These are phyloP conservation scores for Zaprionus lachaisei DNA, from an alignment of 1,140 invertebrate species.

Conservation along the genomic window DNA sequence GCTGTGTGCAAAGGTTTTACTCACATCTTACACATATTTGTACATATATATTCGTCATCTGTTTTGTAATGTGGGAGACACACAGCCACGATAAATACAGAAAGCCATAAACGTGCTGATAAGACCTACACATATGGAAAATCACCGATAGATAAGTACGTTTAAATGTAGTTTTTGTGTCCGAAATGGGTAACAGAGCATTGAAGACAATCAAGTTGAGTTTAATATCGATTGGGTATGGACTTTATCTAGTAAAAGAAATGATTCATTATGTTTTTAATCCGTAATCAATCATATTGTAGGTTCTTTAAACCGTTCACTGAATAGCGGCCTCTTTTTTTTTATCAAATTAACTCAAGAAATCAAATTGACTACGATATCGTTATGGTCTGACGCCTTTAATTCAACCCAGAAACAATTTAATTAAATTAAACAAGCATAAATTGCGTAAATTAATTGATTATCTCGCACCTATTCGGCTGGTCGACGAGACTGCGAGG, in stretches of 20 bases:
- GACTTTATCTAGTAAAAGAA: background rate
- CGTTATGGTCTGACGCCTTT: background rate
- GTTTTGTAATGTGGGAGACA: slow-evolving; percentile 16
- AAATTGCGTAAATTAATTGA: slow-evolving; percentile 27
- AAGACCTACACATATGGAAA: slow-evolving; percentile 3
- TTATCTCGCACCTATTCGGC: background rate
- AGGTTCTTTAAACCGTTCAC: background rate
- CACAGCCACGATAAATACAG: slow-evolving; percentile 6
- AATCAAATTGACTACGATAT: background rate
- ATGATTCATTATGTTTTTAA: background rate
- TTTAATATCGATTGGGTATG: background rate
- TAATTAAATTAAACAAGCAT: slow-evolving; percentile 20
- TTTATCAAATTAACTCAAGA: slow-evolving; percentile 1
- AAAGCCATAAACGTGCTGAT: slow-evolving; percentile 21
- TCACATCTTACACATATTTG: background rate
- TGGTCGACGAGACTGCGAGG: background rate
- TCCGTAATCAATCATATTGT: background rate
- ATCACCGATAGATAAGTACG: background rate
- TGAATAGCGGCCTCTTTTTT: background rate
- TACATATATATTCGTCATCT: slow-evolving; percentile 5
- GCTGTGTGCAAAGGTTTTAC: background rate
- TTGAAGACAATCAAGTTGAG: background rate
- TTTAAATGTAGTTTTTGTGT: background rate
- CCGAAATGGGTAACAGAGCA: background rate
- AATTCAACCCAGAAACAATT: slow-evolving; percentile 1